Base-by-base conservation (phyloP, 2,797 vertebrate genomes). In the Pampus argenteus region DNA sequence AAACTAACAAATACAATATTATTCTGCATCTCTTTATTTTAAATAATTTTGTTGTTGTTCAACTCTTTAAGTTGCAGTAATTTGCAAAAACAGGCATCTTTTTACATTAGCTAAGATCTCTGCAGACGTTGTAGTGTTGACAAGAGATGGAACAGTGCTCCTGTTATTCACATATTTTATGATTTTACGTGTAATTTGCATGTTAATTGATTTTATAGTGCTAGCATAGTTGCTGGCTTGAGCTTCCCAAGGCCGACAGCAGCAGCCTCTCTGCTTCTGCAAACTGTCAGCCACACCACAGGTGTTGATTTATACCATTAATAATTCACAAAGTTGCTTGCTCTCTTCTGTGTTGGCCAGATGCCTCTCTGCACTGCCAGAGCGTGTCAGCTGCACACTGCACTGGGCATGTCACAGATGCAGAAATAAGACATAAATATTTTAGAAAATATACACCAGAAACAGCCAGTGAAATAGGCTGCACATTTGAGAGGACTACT, bases 231-330 rank as follows among this genome's bases (percentile, higher is more conserved):
- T 31, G 57, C 31, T 47, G 38, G 48, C 29, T 49, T 49, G 28
- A 68, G 69, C 23, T 66, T 71, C 31, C 44, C 42, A 59, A 48
- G 55, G 66, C 67, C 13, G 29, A 56, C 48, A 55, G 40, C 56
- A 71, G 59, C 22, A 34, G 51, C 49, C 56, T 66, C 56, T 38
- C 58, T 71, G 66, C 45, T 81, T 66, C 75, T 82, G 68, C 48
- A 79, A 82, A 83, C 79, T 82, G 89, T 87, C 80, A 89, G 86
- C 83, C 77, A 86, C 85, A 89, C 82, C 88, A 85, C 84, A 93
- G 93, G 94, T 96, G 96, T 94, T 96, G 94, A 96, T 96, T 95
- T 95, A 95, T 96, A 85, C 91, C 91, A 96, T 97, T 91, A 97
- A 97, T 97, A 96, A 98, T 97, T 96, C 94, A 97, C 92, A 89